Base-by-base conservation (phyloP, 2,797 vertebrate species). In the Nothura maculosa region DNA sequence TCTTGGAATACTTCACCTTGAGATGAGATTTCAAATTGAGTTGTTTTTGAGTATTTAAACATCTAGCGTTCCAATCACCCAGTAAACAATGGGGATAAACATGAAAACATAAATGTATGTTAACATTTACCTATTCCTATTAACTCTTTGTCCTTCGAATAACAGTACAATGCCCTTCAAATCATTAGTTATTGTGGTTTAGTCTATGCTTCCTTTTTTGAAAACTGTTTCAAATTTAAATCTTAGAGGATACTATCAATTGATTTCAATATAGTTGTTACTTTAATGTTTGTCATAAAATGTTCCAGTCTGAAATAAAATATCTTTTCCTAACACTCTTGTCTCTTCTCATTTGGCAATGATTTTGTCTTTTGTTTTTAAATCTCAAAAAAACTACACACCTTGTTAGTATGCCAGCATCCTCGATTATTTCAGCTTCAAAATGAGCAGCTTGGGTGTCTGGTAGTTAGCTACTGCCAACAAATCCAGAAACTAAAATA, bases 351-450 rank as follows among this genome's bases (percentile, higher is more conserved):
- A 70, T 74, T 84, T 77, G 61, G 24, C 48, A 90, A 52, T 32
- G 27, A 80, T 58, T 88, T 70, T 84, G 48, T 47, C n/a, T 76
- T 91, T 85, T 73, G 54, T 73, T 87, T 92, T 84, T 81, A 86
- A 76, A 3, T 2, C 11, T 73, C 9, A 9, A 36, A 69, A 79
- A 54, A 91, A 28, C 4, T 40, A 76, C 25, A 38, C 3, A 8
- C 67, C 34, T 90, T 58, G 18, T 86, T 86, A 36, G 7, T 22
- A 14, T 69, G 52, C 62, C 67, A 90, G 12, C 30, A 81, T 38
- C 27, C 38, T 55, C 47, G 58, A 79, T 62, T 86, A 84, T 81
- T 90, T 92, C 55, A 84, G 30, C 38, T 88, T n/a, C 22, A 62
- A 6, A 43, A 63, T 40, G 28, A 84, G 66, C 20, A 91, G 52